Conservation (phyloP, 2,888 invertebrate species). For the Drosophila putrida region DNA sequence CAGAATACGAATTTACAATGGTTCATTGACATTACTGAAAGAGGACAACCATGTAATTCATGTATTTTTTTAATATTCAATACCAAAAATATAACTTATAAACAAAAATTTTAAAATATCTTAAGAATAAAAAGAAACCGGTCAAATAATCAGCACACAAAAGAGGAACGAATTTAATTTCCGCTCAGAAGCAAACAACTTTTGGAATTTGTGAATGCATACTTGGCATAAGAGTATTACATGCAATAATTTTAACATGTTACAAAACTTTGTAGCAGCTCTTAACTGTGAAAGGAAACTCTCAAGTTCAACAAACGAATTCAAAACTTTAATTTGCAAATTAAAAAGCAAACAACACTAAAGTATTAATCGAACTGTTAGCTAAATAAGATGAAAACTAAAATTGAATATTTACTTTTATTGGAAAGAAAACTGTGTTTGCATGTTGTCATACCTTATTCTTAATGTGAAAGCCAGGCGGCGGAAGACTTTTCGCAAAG, state of each 20-base stretch:
- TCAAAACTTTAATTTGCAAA: conserved; percentile 37
- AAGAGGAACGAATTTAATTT: background rate
- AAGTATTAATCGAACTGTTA: conserved; percentile 63
- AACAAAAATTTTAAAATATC: too few species aligned
- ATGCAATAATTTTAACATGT: conserved; percentile 2
- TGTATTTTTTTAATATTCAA: too few species aligned
- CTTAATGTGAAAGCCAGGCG: conserved; percentile 25
- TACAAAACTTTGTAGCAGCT: background rate
- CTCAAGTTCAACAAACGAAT: conserved; percentile 6
- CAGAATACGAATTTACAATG: too few species aligned
- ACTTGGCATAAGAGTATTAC: conserved; percentile 23
- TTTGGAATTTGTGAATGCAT: background rate
- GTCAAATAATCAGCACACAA: conserved; percentile 5
- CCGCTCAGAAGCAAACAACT: background rate
- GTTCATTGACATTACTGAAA: too few species aligned
- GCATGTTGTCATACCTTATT: conserved; percentile 15
- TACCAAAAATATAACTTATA: too few species aligned
- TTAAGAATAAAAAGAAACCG: background rate
- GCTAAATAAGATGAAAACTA: conserved; percentile 14
- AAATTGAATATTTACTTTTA: conserved; percentile 34
- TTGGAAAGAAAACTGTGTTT: conserved; percentile 33
- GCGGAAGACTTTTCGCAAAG: conserved; percentile 51
- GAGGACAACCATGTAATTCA: too few species aligned
- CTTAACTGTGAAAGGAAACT: conserved; percentile 18
- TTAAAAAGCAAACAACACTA: conserved; percentile 44